Evolutionary conservation across 1,140 invertebrate genomes (phyloP).

Genomic region (Adoxophyes honmai): DNA sequence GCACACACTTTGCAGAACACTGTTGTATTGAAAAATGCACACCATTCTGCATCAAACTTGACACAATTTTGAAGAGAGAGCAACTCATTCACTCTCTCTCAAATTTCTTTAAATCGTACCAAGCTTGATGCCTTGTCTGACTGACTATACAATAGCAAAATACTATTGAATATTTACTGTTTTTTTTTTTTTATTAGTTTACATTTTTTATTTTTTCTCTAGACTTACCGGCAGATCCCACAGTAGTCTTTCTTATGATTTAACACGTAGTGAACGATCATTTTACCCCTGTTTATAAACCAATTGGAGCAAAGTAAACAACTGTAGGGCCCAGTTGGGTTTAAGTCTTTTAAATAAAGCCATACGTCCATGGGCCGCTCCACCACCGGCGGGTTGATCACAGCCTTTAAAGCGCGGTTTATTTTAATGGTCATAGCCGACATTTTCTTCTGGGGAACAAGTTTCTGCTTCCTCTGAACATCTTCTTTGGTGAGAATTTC

Average conservation of each 20-base stretch:
- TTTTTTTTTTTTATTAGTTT: too few relatives aligned
- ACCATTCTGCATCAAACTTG: too few relatives aligned
- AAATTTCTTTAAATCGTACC: too few relatives aligned
- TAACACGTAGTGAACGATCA: constrained; percentile 64
- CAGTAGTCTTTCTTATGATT: constrained; percentile 74
- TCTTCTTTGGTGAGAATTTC: constrained; percentile 3
- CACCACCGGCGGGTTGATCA: constrained; percentile 35
- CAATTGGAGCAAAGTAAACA: constrained; percentile 68
- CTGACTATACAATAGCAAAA: too few relatives aligned
- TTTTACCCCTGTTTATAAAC: constrained; percentile 69
- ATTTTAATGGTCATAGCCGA: constrained; percentile 42
- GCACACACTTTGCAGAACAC: too few relatives aligned
- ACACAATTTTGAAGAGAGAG: too few relatives aligned
- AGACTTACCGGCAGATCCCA: constrained; percentile 70
- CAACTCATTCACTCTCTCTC: too few relatives aligned
- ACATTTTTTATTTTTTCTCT: too few relatives aligned
- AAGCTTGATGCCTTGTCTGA: too few relatives aligned
- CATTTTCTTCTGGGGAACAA: constrained; percentile 31
- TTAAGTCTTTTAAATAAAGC: constrained; percentile 69
- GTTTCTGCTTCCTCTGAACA: constrained; percentile 39
- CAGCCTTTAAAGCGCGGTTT: constrained; percentile 28
- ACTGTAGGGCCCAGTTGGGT: constrained; percentile 63
- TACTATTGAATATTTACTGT: too few relatives aligned
- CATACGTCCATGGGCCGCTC: constrained; percentile 65
- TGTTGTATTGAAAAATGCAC: too few relatives aligned